Evolutionary conservation across 2,797 vertebrate species (phyloP), one percentile per base, ranked within the genome.

Genomic region (Parotocinclus haroldoi): DNA sequence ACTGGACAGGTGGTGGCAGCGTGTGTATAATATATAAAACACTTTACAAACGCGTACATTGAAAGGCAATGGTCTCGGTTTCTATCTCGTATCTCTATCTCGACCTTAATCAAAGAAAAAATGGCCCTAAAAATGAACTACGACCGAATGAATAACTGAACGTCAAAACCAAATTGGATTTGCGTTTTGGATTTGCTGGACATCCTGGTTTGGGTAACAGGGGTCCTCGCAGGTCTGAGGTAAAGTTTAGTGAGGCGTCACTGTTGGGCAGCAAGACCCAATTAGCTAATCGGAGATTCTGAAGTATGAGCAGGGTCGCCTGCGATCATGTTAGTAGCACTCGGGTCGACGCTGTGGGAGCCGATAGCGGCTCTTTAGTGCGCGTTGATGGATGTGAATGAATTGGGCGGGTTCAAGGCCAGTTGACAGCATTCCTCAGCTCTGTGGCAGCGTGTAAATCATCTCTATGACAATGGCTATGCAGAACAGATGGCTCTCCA

Each of bases 341-440:
- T 40, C 45, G 16, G 46, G 16, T 13, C 6, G 37, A 63, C 37
- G 55, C 18, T 63, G 45, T 63, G 36, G 9, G 69, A 57, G 55
- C 53, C 51, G 50, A 49, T 38, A 44, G 18, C 39, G 66, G 48
- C 57, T 44, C 45, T 67, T 67, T 27, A 70, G n/a, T 48, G 1
- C 62, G 53, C 50, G 60, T 59, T 58, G 19, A 11, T 60, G 18
- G 46, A 61, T 60, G 54, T 48, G 36, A 61, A 61, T 42, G 50
- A 49, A 53, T 62, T 61, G 37, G 18, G 14, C 27, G 40, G 36
- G 16, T 66, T 65, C 12, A 19, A 57, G 63, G 59, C 65, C 83
- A 80, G 80, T 81, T 80, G 80, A 56, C 53, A 61, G 51, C 52
- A 48, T 75, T 64, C 44, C 36, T 67, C 65, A 75, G 57, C 27